Evolutionary conservation across 2,113 vertebrate species (phyloP).

Genomic region (Myrmecobius fasciatus): DNA sequence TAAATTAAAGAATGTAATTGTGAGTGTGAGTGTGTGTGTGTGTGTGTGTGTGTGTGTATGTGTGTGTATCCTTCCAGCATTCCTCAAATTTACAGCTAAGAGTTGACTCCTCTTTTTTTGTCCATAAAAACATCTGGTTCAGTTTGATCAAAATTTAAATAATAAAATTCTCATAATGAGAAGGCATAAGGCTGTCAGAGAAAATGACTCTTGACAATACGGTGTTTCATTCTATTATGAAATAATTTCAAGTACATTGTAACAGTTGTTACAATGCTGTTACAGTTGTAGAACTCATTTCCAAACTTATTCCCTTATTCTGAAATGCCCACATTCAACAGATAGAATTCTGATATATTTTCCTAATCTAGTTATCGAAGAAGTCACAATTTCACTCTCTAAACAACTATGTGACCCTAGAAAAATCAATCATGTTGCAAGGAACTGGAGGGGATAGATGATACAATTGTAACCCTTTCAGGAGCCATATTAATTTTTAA

Average conservation of each 20-base stretch:
- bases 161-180: background rate
- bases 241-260: background rate
- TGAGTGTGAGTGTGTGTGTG: too few relatives aligned
- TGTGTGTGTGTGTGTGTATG: too few relatives aligned
- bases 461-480: background rate
- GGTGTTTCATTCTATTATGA: background rate
- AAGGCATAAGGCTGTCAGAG: background rate
- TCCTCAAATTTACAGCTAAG: background rate
- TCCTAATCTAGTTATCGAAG: background rate
- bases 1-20: background rate
- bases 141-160: background rate
- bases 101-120: background rate
- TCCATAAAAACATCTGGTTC: background rate
- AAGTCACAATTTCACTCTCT: background rate
- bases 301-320: background rate
- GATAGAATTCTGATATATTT: background rate
- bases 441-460: background rate
- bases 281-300: background rate
- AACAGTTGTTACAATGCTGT: background rate
- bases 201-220: background rate
- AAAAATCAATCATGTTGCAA: background rate
- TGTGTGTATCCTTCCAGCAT: background rate
- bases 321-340: background rate
- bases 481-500: background rate
- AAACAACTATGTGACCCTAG: background rate